phyloP scores from a whole-genome alignment of 1,140 invertebrate species.

The Radopholus similis region DNA sequence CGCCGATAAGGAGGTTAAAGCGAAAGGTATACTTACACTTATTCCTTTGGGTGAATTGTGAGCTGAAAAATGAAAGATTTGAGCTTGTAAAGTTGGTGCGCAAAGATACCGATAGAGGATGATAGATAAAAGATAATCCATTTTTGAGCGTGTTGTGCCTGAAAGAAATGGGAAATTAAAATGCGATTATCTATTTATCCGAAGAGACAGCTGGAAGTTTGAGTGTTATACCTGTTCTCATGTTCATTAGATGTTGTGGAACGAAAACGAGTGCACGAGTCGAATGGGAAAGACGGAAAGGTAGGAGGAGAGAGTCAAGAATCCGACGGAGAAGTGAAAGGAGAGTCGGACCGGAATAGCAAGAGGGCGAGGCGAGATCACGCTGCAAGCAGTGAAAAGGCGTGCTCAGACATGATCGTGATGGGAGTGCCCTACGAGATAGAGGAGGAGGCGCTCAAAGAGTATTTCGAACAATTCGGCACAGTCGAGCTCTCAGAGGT shows the following conservation, averaged over 20 bases:
- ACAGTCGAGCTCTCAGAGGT: slow-evolving; percentile 64
- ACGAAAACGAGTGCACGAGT: slow-evolving; percentile 3
- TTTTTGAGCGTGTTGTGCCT: background rate
- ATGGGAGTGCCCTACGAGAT: slow-evolving; percentile 62
- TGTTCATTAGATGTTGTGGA: background rate
- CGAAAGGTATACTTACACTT: background rate
- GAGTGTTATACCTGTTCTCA: too few species aligned
- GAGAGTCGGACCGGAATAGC: slow-evolving; percentile 39
- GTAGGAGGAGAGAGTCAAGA: slow-evolving; percentile 19
- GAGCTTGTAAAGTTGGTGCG: background rate
- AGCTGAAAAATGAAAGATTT: background rate
- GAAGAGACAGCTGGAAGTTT: too few species aligned
- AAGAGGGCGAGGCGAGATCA: background rate
- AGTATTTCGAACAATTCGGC: slow-evolving; percentile 65
- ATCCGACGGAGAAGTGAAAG: slow-evolving; percentile 45
- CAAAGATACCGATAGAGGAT: background rate
- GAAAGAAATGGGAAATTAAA: background rate
- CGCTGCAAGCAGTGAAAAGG: slow-evolving; percentile 4
- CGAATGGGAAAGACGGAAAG: background rate
- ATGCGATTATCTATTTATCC: too few species aligned
- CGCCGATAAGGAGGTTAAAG: background rate
- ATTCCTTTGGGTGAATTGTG: background rate
- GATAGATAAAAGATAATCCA: background rate
- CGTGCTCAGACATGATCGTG: slow-evolving; percentile 54
- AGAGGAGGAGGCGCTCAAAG: slow-evolving; percentile 62